Conservation (phyloP, 2,797 vertebrate species). For the Phalloptychus januarius region DNA sequence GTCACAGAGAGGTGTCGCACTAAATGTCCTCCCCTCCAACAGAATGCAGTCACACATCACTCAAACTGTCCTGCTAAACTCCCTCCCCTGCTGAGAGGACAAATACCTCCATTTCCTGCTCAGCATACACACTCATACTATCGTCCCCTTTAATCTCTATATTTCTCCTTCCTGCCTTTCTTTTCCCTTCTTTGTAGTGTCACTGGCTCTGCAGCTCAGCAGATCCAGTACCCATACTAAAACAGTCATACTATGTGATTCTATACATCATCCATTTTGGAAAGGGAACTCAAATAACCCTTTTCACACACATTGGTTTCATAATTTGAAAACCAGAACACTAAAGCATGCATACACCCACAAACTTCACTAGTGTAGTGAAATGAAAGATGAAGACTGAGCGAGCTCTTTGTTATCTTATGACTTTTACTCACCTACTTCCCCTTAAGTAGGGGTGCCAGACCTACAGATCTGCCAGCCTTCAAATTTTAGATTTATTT, state of each 20-base stretch:
- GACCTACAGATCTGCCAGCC: too few relatives aligned
- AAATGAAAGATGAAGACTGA: conserved; percentile 51
- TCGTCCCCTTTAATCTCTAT: conserved; percentile 44
- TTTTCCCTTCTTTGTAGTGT: conserved; percentile 39
- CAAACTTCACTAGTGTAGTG: conserved; percentile 24
- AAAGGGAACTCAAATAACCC: conserved; percentile 40
- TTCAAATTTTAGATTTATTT: too few relatives aligned
- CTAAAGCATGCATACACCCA: conserved; percentile 11
- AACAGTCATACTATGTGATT: conserved; percentile 30
- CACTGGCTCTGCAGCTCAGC: conserved; percentile 46
- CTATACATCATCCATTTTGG: conserved; percentile 29
- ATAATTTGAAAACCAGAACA: conserved; percentile 24
- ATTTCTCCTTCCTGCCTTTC: conserved; percentile 42
- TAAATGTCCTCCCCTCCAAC: conserved; percentile 64
- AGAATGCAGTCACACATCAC: conserved; percentile 63
- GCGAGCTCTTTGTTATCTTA: conserved; percentile 60
- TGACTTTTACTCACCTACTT: conserved; percentile 39
- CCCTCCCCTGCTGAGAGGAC: conserved; percentile 61
- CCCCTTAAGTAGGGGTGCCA: background rate
- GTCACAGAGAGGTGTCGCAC: conserved; percentile 64
- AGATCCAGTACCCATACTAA: conserved; percentile 24
- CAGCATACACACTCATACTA: conserved; percentile 15
- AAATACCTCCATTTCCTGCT: conserved; percentile 42
- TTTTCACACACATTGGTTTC: conserved; percentile 29
- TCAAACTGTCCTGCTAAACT: conserved; percentile 59